These are phyloP conservation scores for Carollia perspicillata DNA, from an alignment of 2,113 vertebrate genomes.

Conservation along the genomic window DNA sequence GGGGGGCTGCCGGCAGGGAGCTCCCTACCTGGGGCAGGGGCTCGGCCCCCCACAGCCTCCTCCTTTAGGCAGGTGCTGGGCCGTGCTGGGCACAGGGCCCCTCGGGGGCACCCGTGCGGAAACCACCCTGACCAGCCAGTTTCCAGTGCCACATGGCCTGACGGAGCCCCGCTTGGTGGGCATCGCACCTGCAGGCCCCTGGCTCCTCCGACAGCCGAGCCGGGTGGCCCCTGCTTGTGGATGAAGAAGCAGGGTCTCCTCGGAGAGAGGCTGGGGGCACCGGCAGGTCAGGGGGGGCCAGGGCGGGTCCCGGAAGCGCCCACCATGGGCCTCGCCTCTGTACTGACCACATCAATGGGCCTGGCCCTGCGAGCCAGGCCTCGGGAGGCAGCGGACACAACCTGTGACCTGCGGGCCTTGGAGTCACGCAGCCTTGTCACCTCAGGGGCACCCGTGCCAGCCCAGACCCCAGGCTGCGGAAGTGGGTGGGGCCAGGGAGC, in stretches of 20 bases:
- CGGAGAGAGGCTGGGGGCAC: neutral
- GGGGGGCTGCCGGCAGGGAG: rapidly evolving
- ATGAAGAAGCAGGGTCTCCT: neutral
- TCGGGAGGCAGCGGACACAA: too few relatives aligned
- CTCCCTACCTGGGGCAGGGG: neutral
- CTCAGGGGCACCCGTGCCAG: too few relatives aligned
- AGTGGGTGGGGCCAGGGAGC: neutral
- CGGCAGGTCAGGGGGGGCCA: neutral
- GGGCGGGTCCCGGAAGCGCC: neutral
- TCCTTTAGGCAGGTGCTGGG: rapidly evolving
- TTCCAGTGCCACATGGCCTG: neutral
- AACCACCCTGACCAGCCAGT: rapidly evolving
- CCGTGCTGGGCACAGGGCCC: too few relatives aligned
- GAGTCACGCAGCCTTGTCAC: neutral
- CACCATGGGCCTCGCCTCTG: rapidly evolving
- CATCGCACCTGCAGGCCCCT: neutral
- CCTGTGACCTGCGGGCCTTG: neutral
- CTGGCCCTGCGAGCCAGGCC: neutral
- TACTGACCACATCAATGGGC: neutral
- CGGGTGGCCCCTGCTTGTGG: neutral
- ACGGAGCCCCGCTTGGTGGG: neutral
- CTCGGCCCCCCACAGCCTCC: neutral
- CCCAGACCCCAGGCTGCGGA: neutral
- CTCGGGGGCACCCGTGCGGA: rapidly evolving
- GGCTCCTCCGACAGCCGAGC: rapidly evolving